These are phyloP conservation scores for Tyrophagus putrescentiae DNA, from an alignment of 1,140 invertebrate genomes.

Conservation along the genomic window DNA sequence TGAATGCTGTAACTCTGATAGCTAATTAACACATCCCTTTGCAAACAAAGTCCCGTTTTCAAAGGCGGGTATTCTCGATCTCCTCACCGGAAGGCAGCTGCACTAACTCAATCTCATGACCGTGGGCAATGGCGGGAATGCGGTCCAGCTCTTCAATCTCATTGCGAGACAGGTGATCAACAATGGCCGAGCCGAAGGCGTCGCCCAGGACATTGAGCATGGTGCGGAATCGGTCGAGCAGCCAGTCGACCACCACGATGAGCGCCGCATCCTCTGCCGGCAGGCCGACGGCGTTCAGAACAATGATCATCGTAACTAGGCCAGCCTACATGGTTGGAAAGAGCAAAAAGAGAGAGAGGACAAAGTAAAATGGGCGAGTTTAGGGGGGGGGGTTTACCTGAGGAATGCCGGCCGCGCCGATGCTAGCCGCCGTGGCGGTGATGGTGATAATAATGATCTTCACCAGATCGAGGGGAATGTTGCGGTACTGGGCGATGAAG, in stretches of 20 bases:
- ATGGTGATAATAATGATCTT: slow-evolving; percentile 76
- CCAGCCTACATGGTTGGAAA: too few relatives aligned
- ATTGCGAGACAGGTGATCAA: slow-evolving; percentile 63
- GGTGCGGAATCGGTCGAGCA: slow-evolving; percentile 74
- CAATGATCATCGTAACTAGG: slow-evolving; percentile 89
- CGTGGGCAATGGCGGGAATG: too few relatives aligned
- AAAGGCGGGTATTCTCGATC: too few relatives aligned
- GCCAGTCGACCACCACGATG: slow-evolving; percentile 90
- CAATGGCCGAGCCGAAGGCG: slow-evolving; percentile 66
- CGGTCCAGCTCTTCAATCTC: slow-evolving; percentile 40
- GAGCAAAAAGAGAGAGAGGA: too few relatives aligned
- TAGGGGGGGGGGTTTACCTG: too few relatives aligned
- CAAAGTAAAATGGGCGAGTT: too few relatives aligned
- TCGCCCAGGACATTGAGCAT: slow-evolving; percentile 77
- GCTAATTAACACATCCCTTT: too few relatives aligned
- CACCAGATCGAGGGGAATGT: slow-evolving; percentile 55
- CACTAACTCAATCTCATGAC: too few relatives aligned
- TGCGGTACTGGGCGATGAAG: slow-evolving; percentile 78
- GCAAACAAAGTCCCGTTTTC: too few relatives aligned
- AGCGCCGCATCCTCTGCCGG: slow-evolving; percentile 77
- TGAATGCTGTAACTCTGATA: too few relatives aligned
- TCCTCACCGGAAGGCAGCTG: too few relatives aligned
- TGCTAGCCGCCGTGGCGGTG: slow-evolving; percentile 82
- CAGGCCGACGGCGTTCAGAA: slow-evolving; percentile 77
- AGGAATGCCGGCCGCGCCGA: slow-evolving; percentile 89